phyloP scores from a whole-genome alignment of 2,888 invertebrate genomes.

The Gymnoscelis rufifasciata region DNA sequence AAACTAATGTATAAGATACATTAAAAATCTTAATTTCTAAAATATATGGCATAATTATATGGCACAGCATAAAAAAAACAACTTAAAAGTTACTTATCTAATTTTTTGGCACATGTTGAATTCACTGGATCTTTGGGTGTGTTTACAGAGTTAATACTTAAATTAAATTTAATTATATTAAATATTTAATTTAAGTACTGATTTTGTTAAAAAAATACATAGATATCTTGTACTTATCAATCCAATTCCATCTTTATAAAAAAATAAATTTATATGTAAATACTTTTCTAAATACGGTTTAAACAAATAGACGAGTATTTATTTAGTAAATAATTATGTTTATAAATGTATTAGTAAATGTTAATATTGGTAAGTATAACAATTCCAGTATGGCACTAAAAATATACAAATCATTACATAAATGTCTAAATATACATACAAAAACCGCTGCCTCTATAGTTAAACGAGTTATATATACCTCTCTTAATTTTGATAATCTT shows the following conservation, averaged over 20 bases:
- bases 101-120: slow-evolving; percentile 68
- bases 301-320: too few relatives aligned
- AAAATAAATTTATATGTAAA: too few relatives aligned
- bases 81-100: slow-evolving; percentile 33
- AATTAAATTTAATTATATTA: too few relatives aligned
- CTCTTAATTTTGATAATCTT: too few relatives aligned
- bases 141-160: slow-evolving; percentile 5
- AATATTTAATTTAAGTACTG: too few relatives aligned
- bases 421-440: slow-evolving; percentile 62
- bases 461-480: too few relatives aligned
- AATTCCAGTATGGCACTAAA: slow-evolving; percentile 33
- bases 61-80: slow-evolving; percentile 13
- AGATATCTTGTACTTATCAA: too few relatives aligned
- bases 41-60: slow-evolving; percentile 12
- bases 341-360: slow-evolving; percentile 1
- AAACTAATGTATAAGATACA: background rate
- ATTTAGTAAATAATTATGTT: background rate
- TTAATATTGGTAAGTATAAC: slow-evolving; percentile 6
- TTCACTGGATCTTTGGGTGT: slow-evolving; percentile 63
- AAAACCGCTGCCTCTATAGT: slow-evolving; percentile 22
- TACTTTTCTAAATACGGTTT: too few relatives aligned
- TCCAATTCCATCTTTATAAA: too few relatives aligned
- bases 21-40: background rate
- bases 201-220: too few relatives aligned
- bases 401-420: slow-evolving; percentile 37